phyloP scores from a whole-genome alignment of 1,140 invertebrate species.

The Planococcus citri region DNA sequence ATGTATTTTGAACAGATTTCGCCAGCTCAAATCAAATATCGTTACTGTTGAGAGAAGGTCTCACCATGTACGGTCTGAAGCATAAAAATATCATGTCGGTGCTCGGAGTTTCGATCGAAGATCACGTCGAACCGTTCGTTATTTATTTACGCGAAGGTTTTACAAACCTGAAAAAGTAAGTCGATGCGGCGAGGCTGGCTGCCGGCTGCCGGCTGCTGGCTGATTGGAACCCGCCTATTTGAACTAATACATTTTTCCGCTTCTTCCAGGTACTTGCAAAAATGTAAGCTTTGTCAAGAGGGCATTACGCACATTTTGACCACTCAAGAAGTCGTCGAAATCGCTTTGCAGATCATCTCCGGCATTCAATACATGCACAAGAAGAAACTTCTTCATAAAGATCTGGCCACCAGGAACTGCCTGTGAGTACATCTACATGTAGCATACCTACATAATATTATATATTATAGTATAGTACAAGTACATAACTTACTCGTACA shows the following conservation, averaged over 20 bases:
- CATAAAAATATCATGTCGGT: conserved; percentile 73
- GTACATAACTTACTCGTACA: too few species aligned
- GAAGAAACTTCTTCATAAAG: conserved; percentile 75
- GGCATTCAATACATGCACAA: conserved; percentile 83
- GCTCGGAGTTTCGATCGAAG: conserved; percentile 63
- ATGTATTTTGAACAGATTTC: conserved; percentile 45
- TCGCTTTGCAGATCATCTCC: conserved; percentile 74
- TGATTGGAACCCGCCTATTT: too few species aligned
- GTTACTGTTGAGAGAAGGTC: conserved; percentile 66
- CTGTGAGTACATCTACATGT: conserved; percentile 46
- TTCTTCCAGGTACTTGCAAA: conserved; percentile 29
- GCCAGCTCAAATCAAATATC: conserved; percentile 71
- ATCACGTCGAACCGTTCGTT: conserved; percentile 31
- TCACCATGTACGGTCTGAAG: conserved; percentile 63
- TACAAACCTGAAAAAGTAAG: conserved; percentile 30
- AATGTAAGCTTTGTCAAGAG: conserved; percentile 30
- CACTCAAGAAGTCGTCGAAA: conserved; percentile 66
- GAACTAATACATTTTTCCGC: not conserved
- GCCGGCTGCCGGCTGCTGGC: too few species aligned
- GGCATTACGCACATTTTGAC: conserved; percentile 30
- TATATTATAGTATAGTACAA: too few species aligned
- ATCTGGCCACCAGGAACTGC: conserved; percentile 82
- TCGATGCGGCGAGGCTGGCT: too few species aligned
- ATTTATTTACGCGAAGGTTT: conserved; percentile 30
- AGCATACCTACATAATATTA: too few species aligned